These are phyloP conservation scores for Onychomys leucogaster DNA, from an alignment of 2,797 vertebrate genomes.

Conservation along the genomic window DNA sequence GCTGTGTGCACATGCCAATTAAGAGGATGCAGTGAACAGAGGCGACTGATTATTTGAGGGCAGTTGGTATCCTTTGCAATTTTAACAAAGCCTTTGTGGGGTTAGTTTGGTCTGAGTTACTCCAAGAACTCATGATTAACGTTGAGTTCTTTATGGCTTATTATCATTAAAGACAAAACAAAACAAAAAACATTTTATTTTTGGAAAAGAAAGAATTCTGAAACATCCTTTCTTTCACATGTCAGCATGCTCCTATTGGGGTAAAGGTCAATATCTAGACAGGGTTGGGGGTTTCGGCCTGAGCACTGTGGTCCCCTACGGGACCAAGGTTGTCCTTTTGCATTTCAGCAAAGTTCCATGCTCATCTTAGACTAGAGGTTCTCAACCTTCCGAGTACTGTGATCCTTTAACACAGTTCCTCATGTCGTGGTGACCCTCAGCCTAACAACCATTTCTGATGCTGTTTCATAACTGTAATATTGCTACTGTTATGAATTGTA, in stretches of 20 bases:
- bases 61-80: background rate
- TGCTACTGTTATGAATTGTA: background rate
- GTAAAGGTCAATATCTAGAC: background rate
- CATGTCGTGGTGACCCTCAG: background rate
- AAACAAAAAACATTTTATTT: background rate
- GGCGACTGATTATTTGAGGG: background rate
- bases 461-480: background rate
- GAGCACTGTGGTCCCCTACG: background rate
- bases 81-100: background rate
- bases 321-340: background rate
- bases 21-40: background rate
- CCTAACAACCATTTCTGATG: background rate
- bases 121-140: background rate
- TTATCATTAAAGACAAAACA: background rate
- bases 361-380: background rate
- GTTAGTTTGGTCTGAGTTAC: background rate
- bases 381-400: too few relatives aligned
- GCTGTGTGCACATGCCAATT: background rate
- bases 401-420: background rate
- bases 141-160: background rate
- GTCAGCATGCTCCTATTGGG: background rate
- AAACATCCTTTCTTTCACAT: background rate
- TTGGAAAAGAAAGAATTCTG: background rate
- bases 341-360: background rate
- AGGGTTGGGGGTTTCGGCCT: background rate